Base-by-base conservation (phyloP, 2,888 invertebrate species). In the Thecocarcelia acutangulata region DNA sequence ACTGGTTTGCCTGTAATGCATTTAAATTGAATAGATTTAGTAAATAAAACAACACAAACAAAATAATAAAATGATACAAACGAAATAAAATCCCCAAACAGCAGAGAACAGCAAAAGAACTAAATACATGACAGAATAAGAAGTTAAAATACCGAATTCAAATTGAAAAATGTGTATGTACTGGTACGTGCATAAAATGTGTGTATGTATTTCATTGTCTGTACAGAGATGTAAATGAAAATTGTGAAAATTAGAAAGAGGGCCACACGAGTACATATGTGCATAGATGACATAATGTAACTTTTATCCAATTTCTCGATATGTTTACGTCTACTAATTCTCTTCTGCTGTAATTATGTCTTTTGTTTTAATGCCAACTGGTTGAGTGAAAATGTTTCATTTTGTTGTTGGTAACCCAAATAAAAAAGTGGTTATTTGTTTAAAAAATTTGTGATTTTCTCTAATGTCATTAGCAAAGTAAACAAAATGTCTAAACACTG, bases 1-100 rank as follows among this genome's bases (percentile, higher is more conserved):
- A 97, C 94, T 21, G 97, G 96, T 83, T 93, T 93, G 88, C 96
- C 96, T 96, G 91, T 48, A 85, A 85, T 83, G 77, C 77, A 81
- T 81, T 77, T 68, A 81, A 81, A 81, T 77, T 81, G 72, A 77
- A 77, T 59, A 72, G 66, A 66, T 73, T 73, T 78, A 66, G 54
- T 68, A 79, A 59, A 59, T 58, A 70, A 73, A 69, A 40, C 42
- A 66, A 66, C 37, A 59, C 52, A 13, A 59, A 13, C 1, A 56
- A 63, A 4, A 33, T 15, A 42, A 54, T 12, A 48, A 64, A 48
- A 54, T 12, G 13, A 24, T 13, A 40, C 37, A 58, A 46, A 66
- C 13, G 17, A 58, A 33, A 58, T 46, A 42, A 61, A 52, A 28
- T 28, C 19, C n/a, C 42, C 37, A 46, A 52, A 56, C 17, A 72